Percentiles rank a stretch among this genome's conserved stretches.
Evolutionary conservation across 1,140 invertebrate species (phyloP).

Genomic region (Latrodectus geometricus): DNA sequence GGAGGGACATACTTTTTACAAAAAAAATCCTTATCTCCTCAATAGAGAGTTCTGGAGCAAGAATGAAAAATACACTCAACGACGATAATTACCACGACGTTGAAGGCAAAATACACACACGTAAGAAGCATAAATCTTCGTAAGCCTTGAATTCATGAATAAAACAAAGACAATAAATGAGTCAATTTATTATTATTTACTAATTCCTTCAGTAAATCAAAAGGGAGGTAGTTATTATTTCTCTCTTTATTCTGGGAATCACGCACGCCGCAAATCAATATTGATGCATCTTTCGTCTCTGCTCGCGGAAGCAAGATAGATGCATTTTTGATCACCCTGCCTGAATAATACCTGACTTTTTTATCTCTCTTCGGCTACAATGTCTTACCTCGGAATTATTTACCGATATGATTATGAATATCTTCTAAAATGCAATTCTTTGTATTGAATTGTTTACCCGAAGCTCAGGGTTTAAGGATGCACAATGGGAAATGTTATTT

Average conservation of each 20-base stretch:
- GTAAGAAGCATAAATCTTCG: slow-evolving; percentile 47
- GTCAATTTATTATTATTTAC: slow-evolving; percentile 55
- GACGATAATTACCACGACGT: slow-evolving; percentile 28
- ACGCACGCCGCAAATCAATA: neutral
- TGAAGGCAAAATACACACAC: slow-evolving; percentile 30
- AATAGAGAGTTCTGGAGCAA: slow-evolving; percentile 20
- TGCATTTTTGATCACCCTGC: neutral
- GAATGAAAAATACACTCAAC: slow-evolving; percentile 33
- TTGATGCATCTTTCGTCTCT: neutral
- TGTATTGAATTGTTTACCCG: no score
- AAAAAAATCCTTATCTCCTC: neutral
- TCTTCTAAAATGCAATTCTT: no score
- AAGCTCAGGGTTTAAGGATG: no score
- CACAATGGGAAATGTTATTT: no score
- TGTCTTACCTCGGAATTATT: no score
- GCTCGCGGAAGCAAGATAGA: neutral
- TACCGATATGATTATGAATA: no score
- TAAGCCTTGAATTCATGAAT: slow-evolving; percentile 44
- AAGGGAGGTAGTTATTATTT: slow-evolving; percentile 29
- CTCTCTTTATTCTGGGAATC: neutral
- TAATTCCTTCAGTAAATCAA: slow-evolving; percentile 43
- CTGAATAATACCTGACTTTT: neutral
- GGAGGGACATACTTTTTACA: neutral
- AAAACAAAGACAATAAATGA: slow-evolving; percentile 52
- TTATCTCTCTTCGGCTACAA: neutral